Base-by-base conservation (phyloP, 2,797 vertebrate species). In the Trichosurus vulpecula region DNA sequence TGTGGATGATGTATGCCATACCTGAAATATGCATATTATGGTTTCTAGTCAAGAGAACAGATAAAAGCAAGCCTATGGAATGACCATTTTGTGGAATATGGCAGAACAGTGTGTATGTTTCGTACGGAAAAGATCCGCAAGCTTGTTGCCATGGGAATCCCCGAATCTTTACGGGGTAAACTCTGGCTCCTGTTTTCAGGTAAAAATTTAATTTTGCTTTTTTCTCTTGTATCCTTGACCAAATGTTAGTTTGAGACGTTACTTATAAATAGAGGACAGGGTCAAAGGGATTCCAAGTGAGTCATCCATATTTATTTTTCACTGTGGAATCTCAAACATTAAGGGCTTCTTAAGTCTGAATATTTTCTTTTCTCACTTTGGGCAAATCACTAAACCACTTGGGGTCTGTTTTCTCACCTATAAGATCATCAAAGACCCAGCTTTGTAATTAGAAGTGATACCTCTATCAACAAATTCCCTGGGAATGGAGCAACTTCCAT, bases 141-240 rank as follows among this genome's bases (percentile, higher is more conserved):
- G 92, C 99, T 99, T 30, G 99, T 99, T 90, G 99, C 99, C 93
- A 99, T 99, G 99, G 99, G 99, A 95, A 99, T 99, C 94, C 99
- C 99, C 0, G 99, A 99, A 96, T 99, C 99, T 0, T 98, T 99
- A 94, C 98, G 99, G 25, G 99, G 99, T 87, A 99, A 99, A 98
- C 99, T 99, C 92, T 99, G 99, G 99, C 99, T 99, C 93, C 98
- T 99, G 0, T 99, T 99, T 52, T 99, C 99, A 96, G 99, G 99
- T 99, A 91, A 96, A 98, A 41, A 87, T 8, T 47, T 90, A 74
- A 52, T 53, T 90, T 35, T 31, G 27, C 11, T 52, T 41, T 54
- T 0, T 22, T 56, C 90, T 47, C n/a, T 41, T 12, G 52, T 31
- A 47, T 61, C 19, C 61, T 1, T 16, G 31, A 91, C 89, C 25